Evolutionary conservation across 2,888 invertebrate species (phyloP).

Genomic region (Axea sp.): DNA sequence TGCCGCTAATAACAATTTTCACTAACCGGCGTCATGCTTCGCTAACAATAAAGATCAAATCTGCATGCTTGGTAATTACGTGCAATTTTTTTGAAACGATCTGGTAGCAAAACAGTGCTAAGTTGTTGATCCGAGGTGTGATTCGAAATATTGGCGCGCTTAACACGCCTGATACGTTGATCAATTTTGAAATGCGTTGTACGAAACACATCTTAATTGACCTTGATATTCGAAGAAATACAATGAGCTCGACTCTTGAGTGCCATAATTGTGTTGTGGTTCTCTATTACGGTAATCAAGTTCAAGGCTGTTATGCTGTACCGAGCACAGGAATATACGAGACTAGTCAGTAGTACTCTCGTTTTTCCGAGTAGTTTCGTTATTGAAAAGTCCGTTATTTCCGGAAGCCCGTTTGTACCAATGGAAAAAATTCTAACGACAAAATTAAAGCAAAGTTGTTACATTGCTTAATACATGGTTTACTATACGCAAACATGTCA

Average conservation of each 20-base stretch:
- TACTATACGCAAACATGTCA: too few relatives aligned
- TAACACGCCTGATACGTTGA: conserved; percentile 4
- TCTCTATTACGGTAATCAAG: conserved; percentile 63
- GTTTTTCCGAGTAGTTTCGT: conserved; percentile 51
- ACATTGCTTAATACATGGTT: too few relatives aligned
- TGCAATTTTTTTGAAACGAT: too few relatives aligned
- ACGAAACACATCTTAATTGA: conserved; percentile 39
- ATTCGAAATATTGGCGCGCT: too few relatives aligned
- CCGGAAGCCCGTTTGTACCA: conserved; percentile 31
- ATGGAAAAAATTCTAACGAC: conserved; percentile 6
- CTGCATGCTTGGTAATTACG: too few relatives aligned
- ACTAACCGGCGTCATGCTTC: conserved; percentile 15
- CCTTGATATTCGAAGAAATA: conserved; percentile 58
- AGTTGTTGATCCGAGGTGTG: too few relatives aligned
- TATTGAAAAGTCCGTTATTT: conserved; percentile 42
- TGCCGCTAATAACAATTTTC: conserved; percentile 12
- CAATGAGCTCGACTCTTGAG: conserved; percentile 51
- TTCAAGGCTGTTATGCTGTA: conserved; percentile 58
- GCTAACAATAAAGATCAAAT: conserved; percentile 35
- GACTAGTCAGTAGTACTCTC: conserved; percentile 38
- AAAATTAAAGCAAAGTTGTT: too few relatives aligned
- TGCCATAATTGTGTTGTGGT: conserved; percentile 55
- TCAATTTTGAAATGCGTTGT: conserved; percentile 14
- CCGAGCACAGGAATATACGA: conserved; percentile 40
- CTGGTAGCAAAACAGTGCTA: too few relatives aligned